phyloP scores from a whole-genome alignment of 2,797 vertebrate genomes.

The Sarcophilus harrisii region DNA sequence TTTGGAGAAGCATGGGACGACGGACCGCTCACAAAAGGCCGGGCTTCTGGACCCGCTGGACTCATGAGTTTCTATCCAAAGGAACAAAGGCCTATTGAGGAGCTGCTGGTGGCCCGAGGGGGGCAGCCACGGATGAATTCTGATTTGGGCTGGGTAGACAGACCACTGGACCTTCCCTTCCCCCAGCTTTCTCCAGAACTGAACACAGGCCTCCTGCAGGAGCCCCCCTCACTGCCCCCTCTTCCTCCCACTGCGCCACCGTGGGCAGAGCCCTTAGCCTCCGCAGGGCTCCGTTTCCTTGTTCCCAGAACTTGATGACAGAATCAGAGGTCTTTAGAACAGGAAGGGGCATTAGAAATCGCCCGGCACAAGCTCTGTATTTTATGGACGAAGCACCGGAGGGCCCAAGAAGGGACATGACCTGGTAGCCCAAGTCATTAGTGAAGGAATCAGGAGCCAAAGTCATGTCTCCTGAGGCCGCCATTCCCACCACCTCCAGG shows the following conservation, averaged over 20 bases:
- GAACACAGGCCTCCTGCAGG: slow-evolving; percentile 21
- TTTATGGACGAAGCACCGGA: background rate
- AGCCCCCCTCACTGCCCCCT: background rate
- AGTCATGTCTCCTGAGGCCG: background rate
- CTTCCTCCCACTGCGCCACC: background rate
- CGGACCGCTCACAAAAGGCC: slow-evolving; percentile 60
- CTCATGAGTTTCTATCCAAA: slow-evolving; percentile 60
- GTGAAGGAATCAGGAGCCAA: background rate
- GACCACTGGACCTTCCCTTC: background rate
- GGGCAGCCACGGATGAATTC: slow-evolving; percentile 59
- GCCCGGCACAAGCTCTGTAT: background rate
- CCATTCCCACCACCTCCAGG: background rate
- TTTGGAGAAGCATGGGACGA: slow-evolving; percentile 63
- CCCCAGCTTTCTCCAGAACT: slow-evolving; percentile 12
- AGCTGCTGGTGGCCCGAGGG: slow-evolving; percentile 39
- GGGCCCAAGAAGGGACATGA: background rate
- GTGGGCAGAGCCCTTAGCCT: background rate
- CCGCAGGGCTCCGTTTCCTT: background rate
- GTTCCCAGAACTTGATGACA: background rate
- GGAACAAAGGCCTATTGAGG: slow-evolving; percentile 67
- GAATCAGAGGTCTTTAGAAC: background rate
- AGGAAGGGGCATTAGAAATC: background rate
- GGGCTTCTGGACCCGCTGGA: slow-evolving; percentile 56
- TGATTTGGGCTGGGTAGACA: slow-evolving; percentile 41
- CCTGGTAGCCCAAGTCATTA: background rate